These are phyloP conservation scores for Hydrocynus forskahlii DNA, from an alignment of 2,797 vertebrate genomes.

Conservation along the genomic window DNA sequence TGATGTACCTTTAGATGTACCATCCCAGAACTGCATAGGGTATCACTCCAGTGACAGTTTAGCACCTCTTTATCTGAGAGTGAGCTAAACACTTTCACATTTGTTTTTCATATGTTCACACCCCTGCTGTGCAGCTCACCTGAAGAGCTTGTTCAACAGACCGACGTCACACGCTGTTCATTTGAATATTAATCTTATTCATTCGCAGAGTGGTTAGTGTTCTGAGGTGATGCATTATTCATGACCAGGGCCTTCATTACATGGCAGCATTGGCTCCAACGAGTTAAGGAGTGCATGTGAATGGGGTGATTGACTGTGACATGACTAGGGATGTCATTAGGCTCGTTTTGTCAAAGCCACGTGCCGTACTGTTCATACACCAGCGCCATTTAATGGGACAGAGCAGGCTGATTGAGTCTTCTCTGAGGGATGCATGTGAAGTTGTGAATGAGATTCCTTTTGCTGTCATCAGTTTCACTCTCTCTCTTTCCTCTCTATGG, in stretches of 20 bases:
- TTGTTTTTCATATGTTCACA: not conserved
- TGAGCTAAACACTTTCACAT: no score
- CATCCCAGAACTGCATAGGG: no score
- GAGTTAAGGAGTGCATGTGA: constrained; percentile 78
- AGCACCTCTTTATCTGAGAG: no score
- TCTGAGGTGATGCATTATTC: constrained; percentile 79
- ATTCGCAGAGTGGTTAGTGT: constrained; percentile 73
- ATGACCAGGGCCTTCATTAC: constrained; percentile 82
- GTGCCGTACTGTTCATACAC: constrained; percentile 59
- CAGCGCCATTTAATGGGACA: constrained; percentile 70
- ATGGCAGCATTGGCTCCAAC: constrained; percentile 74
- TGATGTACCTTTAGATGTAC: no score
- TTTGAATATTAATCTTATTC: constrained; percentile 77
- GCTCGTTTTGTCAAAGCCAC: constrained; percentile 70
- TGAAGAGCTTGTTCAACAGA: constrained; percentile 78
- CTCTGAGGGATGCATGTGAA: constrained; percentile 69
- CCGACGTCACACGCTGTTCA: constrained; percentile 76
- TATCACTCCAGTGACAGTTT: no score
- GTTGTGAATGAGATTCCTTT: constrained; percentile 72
- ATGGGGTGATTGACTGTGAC: constrained; percentile 77
- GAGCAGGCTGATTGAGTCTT: constrained; percentile 72
- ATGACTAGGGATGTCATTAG: constrained; percentile 76
- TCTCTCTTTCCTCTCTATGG: not conserved
- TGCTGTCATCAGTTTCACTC: constrained; percentile 18
- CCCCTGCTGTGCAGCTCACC: constrained; percentile 52